These are phyloP conservation scores for Zosterops borbonicus DNA, from an alignment of 2,113 vertebrate species.

Conservation along the genomic window DNA sequence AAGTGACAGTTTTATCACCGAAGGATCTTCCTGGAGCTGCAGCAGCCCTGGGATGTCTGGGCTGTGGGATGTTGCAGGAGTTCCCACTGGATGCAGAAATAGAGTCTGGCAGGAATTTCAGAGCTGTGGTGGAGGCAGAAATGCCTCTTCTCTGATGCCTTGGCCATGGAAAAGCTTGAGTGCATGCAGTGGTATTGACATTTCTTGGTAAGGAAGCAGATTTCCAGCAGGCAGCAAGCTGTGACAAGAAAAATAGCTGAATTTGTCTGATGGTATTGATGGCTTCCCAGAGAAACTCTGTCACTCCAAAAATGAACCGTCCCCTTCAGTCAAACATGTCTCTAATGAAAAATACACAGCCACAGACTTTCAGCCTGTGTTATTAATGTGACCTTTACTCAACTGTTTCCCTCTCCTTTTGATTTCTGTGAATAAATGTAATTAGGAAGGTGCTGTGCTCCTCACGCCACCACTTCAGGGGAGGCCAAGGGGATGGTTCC, in stretches of 20 bases:
- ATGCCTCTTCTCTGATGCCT: background rate
- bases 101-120: background rate
- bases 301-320: conserved; percentile 1
- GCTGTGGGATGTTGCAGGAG: background rate
- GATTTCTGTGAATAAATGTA: conserved; percentile 61
- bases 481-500: conserved; percentile 31
- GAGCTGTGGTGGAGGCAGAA: background rate
- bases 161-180: background rate
- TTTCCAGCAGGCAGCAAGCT: conserved; percentile 40
- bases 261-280: background rate
- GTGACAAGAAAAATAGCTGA: conserved; percentile 49
- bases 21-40: background rate
- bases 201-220: background rate
- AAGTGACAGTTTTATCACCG: background rate
- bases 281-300: conserved; percentile 29
- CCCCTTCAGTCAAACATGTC: conserved; percentile 63
- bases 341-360: conserved; percentile 62
- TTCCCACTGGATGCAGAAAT: background rate
- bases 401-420: conserved; percentile 44
- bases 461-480: background rate
- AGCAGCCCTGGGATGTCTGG: background rate
- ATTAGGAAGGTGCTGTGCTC: conserved; percentile 36
- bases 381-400: conserved; percentile 67
- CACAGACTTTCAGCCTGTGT: conserved; percentile 51
- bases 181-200: background rate